Base-by-base conservation (phyloP, 1,140 invertebrate species). In the Phymorhynchus buccinoides region DNA sequence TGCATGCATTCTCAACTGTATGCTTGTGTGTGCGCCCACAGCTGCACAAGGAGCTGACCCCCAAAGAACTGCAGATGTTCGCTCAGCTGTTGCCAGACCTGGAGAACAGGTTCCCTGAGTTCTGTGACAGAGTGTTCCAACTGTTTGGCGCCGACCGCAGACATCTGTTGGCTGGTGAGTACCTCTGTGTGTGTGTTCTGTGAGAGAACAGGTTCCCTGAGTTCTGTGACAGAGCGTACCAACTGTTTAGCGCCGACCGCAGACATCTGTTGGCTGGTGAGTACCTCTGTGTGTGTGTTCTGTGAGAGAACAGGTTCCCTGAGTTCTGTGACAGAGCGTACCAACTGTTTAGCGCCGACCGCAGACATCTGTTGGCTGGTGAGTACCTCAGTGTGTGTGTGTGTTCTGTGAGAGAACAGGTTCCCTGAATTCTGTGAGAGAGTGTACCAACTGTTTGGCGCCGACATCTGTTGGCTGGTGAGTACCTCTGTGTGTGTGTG, bases 301-400 rank as follows among this genome's bases (percentile, higher is more conserved):
- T 52, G 48, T 52, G 22, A 22, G 83, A 93, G 71, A 90, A 91
- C 84, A 89, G 90, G 22, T 91, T 94, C 83, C 79, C 88, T 32
- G 92, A 93, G 73, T 93, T 94, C 81, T 93, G 93, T 86, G 91
- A 94, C 56, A 90, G 91, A 42, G 89, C 94, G 27, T 84, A 92
- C 6, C 88, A 91, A 66, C 86, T 94, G 42, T 93, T 92, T 88
- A 93, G 93, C 18, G 86, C 88, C 41, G 89, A 92, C 12, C 88
- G 93, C 79, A 93, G 92, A 84, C 89, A 94, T 87, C 85, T 93
- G 0, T 79, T 87, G 39, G 84, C 86, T n/a, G 86, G 86, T 87
- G 41, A 82, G 44, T 62, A 0, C n/a, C 18, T 71, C 0, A 12
- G 7, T 52, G n/a, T 35, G 7, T 35, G 30, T 71, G 68, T 37